phyloP scores from a whole-genome alignment of 2,113 vertebrate genomes.

The Amazona guildingii region DNA sequence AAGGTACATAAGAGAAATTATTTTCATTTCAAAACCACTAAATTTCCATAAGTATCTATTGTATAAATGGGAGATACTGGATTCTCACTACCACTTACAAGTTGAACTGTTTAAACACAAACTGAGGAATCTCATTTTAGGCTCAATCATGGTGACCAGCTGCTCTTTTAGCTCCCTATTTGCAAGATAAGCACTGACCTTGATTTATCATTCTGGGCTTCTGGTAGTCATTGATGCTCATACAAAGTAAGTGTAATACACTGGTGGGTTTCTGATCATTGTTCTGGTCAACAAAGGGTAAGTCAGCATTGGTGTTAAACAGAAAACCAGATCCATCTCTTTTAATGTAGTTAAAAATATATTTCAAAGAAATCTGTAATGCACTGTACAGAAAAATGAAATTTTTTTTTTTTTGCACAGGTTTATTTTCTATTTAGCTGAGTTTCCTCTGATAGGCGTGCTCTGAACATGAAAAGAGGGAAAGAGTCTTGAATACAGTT shows the following conservation, averaged over 20 bases:
- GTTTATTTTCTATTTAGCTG: not conserved
- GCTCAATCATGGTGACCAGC: not conserved
- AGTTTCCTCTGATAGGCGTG: not conserved
- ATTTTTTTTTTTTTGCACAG: not conserved
- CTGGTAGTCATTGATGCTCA: not conserved
- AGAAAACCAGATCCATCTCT: not conserved
- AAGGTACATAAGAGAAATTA: not conserved
- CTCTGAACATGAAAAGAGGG: not conserved
- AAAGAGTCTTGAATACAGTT: not conserved
- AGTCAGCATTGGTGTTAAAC: not conserved
- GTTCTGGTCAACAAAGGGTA: not conserved
- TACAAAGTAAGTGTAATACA: not conserved
- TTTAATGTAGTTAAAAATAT: not conserved
- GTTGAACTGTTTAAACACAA: not conserved
- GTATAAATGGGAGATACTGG: not conserved
- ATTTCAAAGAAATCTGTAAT: not conserved
- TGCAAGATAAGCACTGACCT: not conserved
- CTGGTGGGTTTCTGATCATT: not conserved
- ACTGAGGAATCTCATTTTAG: not conserved
- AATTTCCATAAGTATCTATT: not conserved
- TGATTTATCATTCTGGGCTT: not conserved
- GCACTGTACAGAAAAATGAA: not conserved
- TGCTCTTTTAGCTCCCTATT: not conserved
- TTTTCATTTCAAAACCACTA: constrained; percentile 1
- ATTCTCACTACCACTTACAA: not conserved